A percentile compares a stretch with the other conserved stretches of the same genome.
phyloP scores from a whole-genome alignment of 2,888 invertebrate species.

The Philaethria dido region DNA sequence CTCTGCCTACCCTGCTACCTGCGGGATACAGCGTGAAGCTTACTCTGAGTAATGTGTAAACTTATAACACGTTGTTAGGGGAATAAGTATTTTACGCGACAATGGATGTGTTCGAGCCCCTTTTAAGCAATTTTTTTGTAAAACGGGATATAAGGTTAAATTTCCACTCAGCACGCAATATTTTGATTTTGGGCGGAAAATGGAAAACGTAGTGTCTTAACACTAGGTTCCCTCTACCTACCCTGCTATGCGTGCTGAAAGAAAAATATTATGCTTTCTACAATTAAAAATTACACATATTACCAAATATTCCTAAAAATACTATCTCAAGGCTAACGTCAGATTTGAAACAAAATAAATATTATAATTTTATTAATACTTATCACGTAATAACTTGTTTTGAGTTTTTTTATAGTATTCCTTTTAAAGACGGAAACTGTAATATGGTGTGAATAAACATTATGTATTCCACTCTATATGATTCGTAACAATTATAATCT shows the following conservation, averaged over 20 bases:
- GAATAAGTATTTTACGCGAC: too few relatives aligned
- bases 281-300: not conserved
- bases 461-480: constrained; percentile 19
- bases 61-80: too few relatives aligned
- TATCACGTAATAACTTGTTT: not conserved
- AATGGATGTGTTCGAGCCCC: too few relatives aligned
- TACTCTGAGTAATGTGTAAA: too few relatives aligned
- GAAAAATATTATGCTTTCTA: too few relatives aligned
- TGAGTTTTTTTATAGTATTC: not conserved
- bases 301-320: not conserved
- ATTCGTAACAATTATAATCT: constrained; percentile 13
- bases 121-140: too few relatives aligned
- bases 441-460: constrained; percentile 13
- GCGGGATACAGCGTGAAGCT: too few relatives aligned
- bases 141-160: too few relatives aligned
- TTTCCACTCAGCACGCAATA: too few relatives aligned
- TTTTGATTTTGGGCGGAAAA: not conserved
- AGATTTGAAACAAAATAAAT: not conserved
- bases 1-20: too few relatives aligned
- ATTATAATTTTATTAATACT: not conserved
- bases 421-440: not conserved
- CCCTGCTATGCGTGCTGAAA: not conserved
- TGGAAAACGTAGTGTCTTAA: not conserved
- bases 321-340: not conserved
- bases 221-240: not conserved